Conservation (phyloP, 2,888 invertebrate genomes). For the Eupeodes latifasciatus region DNA sequence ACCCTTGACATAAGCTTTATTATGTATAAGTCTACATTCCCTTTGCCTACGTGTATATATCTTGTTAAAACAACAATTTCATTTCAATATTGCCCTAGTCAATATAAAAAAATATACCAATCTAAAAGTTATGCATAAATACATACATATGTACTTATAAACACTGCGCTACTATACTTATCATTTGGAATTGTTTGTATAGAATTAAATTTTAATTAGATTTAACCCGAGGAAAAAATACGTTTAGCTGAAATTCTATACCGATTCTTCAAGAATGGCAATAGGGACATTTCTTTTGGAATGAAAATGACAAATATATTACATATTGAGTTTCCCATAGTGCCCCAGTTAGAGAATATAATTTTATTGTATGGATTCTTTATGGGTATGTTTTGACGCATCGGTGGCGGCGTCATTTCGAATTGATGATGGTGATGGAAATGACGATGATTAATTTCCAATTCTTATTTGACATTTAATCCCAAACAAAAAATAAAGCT, state of each 20-base stretch:
- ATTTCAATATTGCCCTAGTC: conserved; percentile 23
- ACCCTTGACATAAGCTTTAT: neutral
- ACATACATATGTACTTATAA: neutral
- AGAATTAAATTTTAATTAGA: conserved; percentile 70
- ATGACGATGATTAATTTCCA: conserved; percentile 41
- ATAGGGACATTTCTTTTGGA: neutral
- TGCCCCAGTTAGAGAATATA: conserved; percentile 20
- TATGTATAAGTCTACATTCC: neutral
- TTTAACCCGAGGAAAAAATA: conserved; percentile 47
- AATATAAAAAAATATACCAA: conserved; percentile 11
- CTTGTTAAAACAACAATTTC: conserved; percentile 5
- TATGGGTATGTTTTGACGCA: conserved; percentile 23
- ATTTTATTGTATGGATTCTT: conserved; percentile 32
- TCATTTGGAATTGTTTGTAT: conserved; percentile 39
- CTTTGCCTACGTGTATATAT: neutral
- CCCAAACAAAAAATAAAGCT: conserved; percentile 15
- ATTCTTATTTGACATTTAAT: conserved; percentile 36
- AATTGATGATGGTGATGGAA: conserved; percentile 10
- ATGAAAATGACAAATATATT: neutral
- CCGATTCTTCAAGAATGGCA: neutral
- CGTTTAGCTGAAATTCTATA: conserved; percentile 57
- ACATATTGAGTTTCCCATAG: conserved; percentile 6
- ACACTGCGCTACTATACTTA: neutral
- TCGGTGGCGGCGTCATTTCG: neutral
- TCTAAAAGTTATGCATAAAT: conserved; percentile 4